phyloP scores from a whole-genome alignment of 2,113 vertebrate genomes.

The Coptodon bakossiorum region DNA sequence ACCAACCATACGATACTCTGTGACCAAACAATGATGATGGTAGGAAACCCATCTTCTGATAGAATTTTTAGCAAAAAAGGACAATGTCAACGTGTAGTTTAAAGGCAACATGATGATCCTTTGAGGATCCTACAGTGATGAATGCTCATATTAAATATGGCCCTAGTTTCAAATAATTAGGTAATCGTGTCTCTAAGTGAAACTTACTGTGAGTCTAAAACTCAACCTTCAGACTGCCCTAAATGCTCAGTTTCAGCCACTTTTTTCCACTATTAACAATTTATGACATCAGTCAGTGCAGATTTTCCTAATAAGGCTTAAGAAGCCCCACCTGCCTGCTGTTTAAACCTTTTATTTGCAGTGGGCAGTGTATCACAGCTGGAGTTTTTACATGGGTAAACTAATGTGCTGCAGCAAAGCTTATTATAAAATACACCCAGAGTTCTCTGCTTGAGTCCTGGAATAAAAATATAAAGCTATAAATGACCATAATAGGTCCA shows the following conservation, averaged over 20 bases:
- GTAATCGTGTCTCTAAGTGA: neutral
- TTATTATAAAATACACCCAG: neutral
- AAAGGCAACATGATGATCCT: neutral
- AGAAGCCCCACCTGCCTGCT: neutral
- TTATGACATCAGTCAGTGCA: neutral
- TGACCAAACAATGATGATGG: neutral
- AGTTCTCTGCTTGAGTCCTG: neutral
- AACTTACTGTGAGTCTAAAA: neutral
- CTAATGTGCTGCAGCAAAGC: neutral
- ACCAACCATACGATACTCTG: neutral
- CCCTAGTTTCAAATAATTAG: neutral
- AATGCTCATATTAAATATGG: neutral
- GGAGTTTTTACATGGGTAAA: neutral
- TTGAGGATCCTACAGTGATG: neutral
- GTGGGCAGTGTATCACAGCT: neutral
- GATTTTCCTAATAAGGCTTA: neutral
- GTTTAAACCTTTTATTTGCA: neutral
- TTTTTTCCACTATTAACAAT: neutral
- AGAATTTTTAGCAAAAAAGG: neutral
- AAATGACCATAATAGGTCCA: neutral
- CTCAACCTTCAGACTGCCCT: neutral
- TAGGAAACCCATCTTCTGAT: neutral
- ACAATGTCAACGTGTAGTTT: neutral
- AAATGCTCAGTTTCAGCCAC: neutral
- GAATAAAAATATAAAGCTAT: neutral